phyloP scores from a whole-genome alignment of 2,797 vertebrate species.

The Enteromius unitaeniatus region DNA sequence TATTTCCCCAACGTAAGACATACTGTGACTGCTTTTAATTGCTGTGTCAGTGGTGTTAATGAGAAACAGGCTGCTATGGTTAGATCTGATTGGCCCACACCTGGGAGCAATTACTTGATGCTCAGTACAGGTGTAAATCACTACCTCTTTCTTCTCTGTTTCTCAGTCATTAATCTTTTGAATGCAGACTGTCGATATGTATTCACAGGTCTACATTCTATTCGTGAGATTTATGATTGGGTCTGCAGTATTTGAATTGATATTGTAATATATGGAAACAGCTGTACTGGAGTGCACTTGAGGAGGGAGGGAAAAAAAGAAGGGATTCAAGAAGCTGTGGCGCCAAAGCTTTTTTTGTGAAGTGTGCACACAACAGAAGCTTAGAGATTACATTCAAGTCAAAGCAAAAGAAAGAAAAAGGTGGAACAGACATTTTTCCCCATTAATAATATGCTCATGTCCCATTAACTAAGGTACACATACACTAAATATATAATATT shows the following conservation, averaged over 20 bases:
- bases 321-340: background rate
- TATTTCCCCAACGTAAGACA: background rate
- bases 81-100: conserved; percentile 43
- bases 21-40: conserved; percentile 18
- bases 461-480: too few relatives aligned
- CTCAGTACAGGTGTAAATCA: conserved; percentile 24
- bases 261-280: conserved; percentile 6
- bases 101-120: conserved; percentile 41
- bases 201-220: background rate
- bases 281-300: too few relatives aligned
- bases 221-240: background rate
- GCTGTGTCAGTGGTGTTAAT: conserved; percentile 41
- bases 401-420: background rate
- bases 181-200: background rate
- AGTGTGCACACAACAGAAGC: conserved; percentile 14
- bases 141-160: background rate
- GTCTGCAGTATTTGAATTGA: background rate
- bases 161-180: background rate
- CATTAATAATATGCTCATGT: background rate
- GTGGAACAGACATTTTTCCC: background rate
- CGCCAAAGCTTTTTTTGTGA: background rate
- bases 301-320: background rate
- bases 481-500: too few relatives aligned
- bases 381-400: background rate
- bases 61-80: conserved; percentile 35